Evolutionary conservation across 2,113 vertebrate species (phyloP), one percentile per base, ranked within the genome.

Genomic region (Martes martes): DNA sequence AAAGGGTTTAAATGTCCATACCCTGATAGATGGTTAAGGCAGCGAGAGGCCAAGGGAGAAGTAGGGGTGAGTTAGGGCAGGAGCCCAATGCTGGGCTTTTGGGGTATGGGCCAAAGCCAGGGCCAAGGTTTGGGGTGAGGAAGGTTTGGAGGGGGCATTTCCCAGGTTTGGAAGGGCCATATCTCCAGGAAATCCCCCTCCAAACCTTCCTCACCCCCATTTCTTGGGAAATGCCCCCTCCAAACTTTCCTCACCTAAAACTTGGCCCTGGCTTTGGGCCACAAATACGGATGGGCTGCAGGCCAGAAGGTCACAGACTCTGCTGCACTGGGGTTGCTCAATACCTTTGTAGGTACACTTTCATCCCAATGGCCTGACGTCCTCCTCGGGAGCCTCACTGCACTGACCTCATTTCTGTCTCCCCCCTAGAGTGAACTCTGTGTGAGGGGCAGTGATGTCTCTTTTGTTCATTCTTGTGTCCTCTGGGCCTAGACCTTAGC

Each of bases 311-410:
- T 36, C 1, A 7, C n/a, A 50, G 57, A 36, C 47, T 36, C 47
- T 36, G 21, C 39, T 28, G 6, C 1, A 15, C 45, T 45, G 42
- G 8, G 9, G 28, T 2, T 15, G 57, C 10, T 50, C 39, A n/a
- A 4, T 19, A 0, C 39, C 23, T 15, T 19, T 26, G 31, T 13
- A 2, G 2, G 13, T 26, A 8, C 10, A 2, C 7, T 21, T 59
- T 36, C 31, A 26, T 47, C 39, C 28, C 15, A 4, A 63, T 7
- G 52, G 24, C n/a, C 31, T 11, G 67, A 36, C 0, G 5, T 36
- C 26, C 65, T 63, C 28, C 16, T 45, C 9, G 3, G 18, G 59
- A 67, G 10, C 26, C 94, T 78, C 82, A 9, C 21, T 6, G 2
- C 23, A 2, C 57, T n/a, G 47, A 45, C 45, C 67, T 47, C n/a